Evolutionary conservation across 2,888 invertebrate species (phyloP).

Genomic region (Drosophila parthenogenetica): DNA sequence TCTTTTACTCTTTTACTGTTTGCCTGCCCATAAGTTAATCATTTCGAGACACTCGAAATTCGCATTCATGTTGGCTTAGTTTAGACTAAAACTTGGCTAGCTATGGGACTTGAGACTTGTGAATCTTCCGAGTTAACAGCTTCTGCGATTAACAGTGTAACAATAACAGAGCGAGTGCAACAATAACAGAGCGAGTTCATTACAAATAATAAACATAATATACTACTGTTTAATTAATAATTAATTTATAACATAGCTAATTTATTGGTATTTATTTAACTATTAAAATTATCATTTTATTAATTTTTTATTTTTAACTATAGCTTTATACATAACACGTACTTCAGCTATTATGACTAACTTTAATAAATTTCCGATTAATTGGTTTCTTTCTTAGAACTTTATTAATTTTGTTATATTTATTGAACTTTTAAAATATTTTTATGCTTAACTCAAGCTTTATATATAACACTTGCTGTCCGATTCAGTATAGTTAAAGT

Average conservation of each 20-base stretch:
- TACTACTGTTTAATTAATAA: no score
- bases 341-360: no score
- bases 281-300: not conserved
- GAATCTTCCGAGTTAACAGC: not conserved
- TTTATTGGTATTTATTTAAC: not conserved
- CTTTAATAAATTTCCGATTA: no score
- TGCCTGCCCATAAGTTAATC: conserved; percentile 34
- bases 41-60: conserved; percentile 30
- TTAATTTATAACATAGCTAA: not conserved
- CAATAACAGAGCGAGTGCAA: not conserved
- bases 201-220: no score
- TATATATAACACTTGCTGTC: conserved; percentile 36
- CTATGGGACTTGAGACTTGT: not conserved
- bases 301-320: conserved; percentile 9
- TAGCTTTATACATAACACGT: not conserved
- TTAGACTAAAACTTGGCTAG: conserved; percentile 11
- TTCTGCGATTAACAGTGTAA: not conserved
- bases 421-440: no score
- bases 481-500: conserved; percentile 5
- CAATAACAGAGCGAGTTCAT: not conserved
- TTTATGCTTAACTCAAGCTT: no score
- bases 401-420: no score
- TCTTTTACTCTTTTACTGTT: not conserved
- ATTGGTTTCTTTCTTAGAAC: no score
- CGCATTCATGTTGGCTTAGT: conserved; percentile 27